Conservation (phyloP, 2,888 invertebrate species). For the Portevinia maculata region DNA sequence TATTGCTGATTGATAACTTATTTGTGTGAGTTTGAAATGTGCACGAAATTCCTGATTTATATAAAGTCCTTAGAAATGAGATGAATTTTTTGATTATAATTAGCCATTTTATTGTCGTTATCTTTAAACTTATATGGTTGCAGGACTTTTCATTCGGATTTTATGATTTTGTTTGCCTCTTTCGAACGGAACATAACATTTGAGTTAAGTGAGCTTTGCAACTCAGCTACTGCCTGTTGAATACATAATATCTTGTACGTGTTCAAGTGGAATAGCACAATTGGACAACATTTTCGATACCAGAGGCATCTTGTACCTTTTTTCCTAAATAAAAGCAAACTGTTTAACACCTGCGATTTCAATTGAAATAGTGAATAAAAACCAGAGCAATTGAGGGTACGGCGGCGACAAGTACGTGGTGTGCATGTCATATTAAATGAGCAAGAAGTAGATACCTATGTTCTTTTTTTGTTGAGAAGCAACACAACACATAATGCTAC, state of each 20-base stretch:
- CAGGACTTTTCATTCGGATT: too few relatives aligned
- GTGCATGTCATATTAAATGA: conserved; percentile 36
- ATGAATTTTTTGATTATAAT: background rate
- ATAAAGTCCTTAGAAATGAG: background rate
- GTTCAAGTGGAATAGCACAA: background rate
- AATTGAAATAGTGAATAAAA: conserved; percentile 16
- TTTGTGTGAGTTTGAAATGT: conserved; percentile 31
- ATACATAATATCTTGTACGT: background rate
- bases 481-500: conserved; percentile 14
- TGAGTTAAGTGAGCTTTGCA: background rate
- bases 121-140: too few relatives aligned
- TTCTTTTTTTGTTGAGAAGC: conserved; percentile 22
- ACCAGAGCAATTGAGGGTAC: conserved; percentile 12
- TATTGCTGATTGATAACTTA: conserved; percentile 33
- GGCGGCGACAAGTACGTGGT: conserved; percentile 40
- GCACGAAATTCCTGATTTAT: conserved; percentile 27
- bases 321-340: conserved; percentile 19
- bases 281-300: background rate
- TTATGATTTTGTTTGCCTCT: too few relatives aligned
- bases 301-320: background rate
- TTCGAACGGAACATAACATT: too few relatives aligned
- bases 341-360: conserved; percentile 32
- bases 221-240: conserved; percentile 15
- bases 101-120: too few relatives aligned
- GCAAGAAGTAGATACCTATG: background rate